Conservation (phyloP, 2,888 invertebrate species). For the Macrophya alboannulata region DNA sequence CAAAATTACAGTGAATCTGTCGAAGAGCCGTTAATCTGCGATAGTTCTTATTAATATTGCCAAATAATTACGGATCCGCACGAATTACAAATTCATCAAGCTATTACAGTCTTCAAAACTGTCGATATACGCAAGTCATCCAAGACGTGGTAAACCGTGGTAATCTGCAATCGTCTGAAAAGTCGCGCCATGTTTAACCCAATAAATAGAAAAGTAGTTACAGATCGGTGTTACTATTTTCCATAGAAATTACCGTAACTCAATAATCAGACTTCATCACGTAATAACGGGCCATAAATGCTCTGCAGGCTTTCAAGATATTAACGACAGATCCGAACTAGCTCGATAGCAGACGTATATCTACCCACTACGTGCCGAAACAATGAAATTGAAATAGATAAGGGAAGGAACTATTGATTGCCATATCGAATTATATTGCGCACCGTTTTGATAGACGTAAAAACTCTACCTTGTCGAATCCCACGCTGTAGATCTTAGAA, state of each 20-base stretch:
- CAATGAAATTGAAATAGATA: constrained; percentile 54
- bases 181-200: not conserved
- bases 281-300: constrained; percentile 4
- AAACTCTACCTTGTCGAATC: constrained; percentile 4
- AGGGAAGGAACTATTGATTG: constrained; percentile 20
- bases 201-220: not conserved
- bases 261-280: not conserved
- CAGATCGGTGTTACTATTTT: not conserved
- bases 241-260: not conserved
- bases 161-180: not conserved
- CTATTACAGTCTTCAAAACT: not conserved
- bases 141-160: not conserved
- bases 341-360: not conserved
- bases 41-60: not conserved
- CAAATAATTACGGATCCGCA: not conserved
- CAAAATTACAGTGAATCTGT: not conserved
- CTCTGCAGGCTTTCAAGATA: not conserved
- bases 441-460: constrained; percentile 1
- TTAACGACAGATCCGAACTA: not conserved
- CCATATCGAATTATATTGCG: constrained; percentile 31
- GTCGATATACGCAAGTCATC: not conserved
- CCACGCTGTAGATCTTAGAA: not conserved
- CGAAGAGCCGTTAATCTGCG: not conserved
- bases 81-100: not conserved
- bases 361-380: constrained; percentile 6